phyloP scores from a whole-genome alignment of 2,113 vertebrate species.

The Neopipo cinnamomea region DNA sequence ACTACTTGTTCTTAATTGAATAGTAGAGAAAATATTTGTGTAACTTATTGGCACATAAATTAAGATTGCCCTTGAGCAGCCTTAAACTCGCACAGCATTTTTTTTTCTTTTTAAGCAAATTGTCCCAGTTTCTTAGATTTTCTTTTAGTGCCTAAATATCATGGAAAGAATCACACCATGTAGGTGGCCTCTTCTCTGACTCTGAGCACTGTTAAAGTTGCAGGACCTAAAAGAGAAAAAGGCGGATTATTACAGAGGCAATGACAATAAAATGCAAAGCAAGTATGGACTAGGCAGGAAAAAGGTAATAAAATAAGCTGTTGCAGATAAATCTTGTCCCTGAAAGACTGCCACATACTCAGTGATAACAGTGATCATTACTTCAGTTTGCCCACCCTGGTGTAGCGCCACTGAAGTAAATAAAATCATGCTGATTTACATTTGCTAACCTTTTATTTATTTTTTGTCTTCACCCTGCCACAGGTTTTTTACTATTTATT shows the following conservation, averaged over 20 bases:
- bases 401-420: not conserved
- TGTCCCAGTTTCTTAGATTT: slow-evolving; percentile 68
- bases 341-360: not conserved
- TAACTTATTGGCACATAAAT: slow-evolving; percentile 75
- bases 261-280: not conserved
- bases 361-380: not conserved
- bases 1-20: slow-evolving; percentile 73
- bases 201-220: not conserved
- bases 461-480: not conserved
- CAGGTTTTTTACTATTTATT: not conserved
- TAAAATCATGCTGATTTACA: not conserved
- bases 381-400: not conserved
- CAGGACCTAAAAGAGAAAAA: not conserved
- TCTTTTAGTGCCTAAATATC: slow-evolving; percentile 47
- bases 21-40: slow-evolving; percentile 73
- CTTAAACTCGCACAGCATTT: slow-evolving; percentile 58
- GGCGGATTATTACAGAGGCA: not conserved
- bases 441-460: not conserved
- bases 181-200: not conserved
- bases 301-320: not conserved
- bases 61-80: slow-evolving; percentile 63
- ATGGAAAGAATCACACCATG: not conserved
- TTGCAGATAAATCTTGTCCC: not conserved
- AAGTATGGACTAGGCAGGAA: not conserved
- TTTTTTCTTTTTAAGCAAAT: slow-evolving; percentile 57